Conservation (phyloP, 2,888 invertebrate species). For the Antheraea yamamai region DNA sequence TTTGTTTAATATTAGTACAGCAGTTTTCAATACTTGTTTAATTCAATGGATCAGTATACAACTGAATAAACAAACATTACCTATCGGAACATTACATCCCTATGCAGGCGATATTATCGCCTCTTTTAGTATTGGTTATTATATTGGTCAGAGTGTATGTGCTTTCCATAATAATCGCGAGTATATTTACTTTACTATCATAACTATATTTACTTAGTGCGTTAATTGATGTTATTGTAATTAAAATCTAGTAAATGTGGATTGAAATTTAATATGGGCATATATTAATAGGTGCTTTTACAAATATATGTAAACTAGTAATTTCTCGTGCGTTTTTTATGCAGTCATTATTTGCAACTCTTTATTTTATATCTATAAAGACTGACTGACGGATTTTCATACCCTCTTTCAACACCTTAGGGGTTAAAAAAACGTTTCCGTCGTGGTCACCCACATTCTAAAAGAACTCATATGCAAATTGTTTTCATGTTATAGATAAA, state of each 20-base stretch:
- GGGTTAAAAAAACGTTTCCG: no score
- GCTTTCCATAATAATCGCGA: background rate
- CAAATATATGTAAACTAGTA: no score
- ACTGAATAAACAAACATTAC: background rate
- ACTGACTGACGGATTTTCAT: no score
- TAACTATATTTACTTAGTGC: background rate
- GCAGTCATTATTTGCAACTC: no score
- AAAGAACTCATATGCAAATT: no score
- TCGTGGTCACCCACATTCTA: no score
- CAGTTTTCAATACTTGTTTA: background rate
- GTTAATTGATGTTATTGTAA: background rate
- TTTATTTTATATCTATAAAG: no score
- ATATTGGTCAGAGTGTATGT: background rate
- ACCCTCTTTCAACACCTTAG: no score
- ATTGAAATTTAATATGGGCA: background rate
- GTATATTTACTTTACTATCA: background rate
- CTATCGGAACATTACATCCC: background rate
- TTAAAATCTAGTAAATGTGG: background rate
- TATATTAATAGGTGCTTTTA: background rate
- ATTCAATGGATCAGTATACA: background rate
- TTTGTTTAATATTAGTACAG: background rate
- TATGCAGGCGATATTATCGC: background rate
- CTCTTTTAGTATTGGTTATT: background rate
- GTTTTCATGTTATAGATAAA: no score
- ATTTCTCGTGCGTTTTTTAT: no score